Conservation (phyloP, 1,140 invertebrate species). For the Drosophila biarmipes region DNA sequence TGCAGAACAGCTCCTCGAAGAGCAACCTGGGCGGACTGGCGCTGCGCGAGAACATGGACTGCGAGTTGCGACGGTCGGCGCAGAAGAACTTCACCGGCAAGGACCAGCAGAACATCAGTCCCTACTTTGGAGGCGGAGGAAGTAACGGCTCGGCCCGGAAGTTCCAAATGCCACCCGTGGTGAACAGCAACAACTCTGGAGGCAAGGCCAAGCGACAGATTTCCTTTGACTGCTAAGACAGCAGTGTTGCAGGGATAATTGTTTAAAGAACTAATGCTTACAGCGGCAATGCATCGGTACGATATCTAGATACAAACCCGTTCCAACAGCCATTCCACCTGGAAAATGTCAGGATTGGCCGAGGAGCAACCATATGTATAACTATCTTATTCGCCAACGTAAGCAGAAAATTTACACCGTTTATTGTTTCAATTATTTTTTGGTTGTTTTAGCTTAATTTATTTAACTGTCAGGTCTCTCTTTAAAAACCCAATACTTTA, state of each 20-base stretch:
- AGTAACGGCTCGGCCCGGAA: slow-evolving; percentile 57
- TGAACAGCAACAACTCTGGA: slow-evolving; percentile 26
- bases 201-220: slow-evolving; percentile 79
- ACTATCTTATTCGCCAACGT: neutral
- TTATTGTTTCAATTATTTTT: slow-evolving; percentile 55
- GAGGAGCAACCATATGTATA: neutral
- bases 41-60: slow-evolving; percentile 76
- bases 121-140: slow-evolving; percentile 57
- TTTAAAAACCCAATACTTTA: slow-evolving; percentile 8
- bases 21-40: slow-evolving; percentile 74
- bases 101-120: slow-evolving; percentile 75
- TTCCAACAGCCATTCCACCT: neutral
- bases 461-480: slow-evolving; percentile 38
- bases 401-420: slow-evolving; percentile 18
- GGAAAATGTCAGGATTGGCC: neutral
- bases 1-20: slow-evolving; percentile 81
- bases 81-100: slow-evolving; percentile 84
- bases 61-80: slow-evolving; percentile 68
- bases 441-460: slow-evolving; percentile 68
- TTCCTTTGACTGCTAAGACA: slow-evolving; percentile 73
- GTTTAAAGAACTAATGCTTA: slow-evolving; percentile 8
- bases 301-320: neutral
- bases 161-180: slow-evolving; percentile 22
- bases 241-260: slow-evolving; percentile 9
- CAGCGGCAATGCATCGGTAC: neutral